These are phyloP conservation scores for Oscheius myriophilus DNA, from an alignment of 2,888 invertebrate species.

Conservation along the genomic window DNA sequence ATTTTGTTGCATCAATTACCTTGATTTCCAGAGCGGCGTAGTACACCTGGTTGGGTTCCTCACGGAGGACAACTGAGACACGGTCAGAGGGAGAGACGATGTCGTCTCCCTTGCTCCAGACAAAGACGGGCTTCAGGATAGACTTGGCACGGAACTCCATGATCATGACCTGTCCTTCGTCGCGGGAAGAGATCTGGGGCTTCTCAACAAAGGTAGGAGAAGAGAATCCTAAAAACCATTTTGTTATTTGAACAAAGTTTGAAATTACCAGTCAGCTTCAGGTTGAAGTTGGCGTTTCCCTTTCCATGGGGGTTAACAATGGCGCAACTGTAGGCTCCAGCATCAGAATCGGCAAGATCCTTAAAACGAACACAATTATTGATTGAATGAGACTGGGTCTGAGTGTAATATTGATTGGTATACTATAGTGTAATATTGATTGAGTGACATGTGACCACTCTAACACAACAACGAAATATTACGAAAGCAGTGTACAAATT, in stretches of 20 bases:
- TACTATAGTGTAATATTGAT: too few species aligned
- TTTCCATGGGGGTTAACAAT: slow-evolving; percentile 71
- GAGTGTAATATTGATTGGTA: neutral
- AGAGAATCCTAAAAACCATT: slow-evolving; percentile 61
- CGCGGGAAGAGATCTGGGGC: slow-evolving; percentile 98
- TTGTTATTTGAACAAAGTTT: neutral
- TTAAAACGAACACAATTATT: slow-evolving; percentile 33
- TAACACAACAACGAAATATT: slow-evolving; percentile 23
- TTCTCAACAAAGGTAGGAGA: slow-evolving; percentile 93
- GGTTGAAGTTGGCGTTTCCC: slow-evolving; percentile 71
- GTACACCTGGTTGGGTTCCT: slow-evolving; percentile 63
- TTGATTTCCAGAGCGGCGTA: slow-evolving; percentile 70
- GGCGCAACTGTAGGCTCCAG: slow-evolving; percentile 71
- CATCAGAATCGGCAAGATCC: slow-evolving; percentile 71
- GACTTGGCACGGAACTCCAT: slow-evolving; percentile 92
- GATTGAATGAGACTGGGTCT: slow-evolving; percentile 1
- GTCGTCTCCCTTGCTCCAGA: slow-evolving; percentile 92
- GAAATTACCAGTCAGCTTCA: slow-evolving; percentile 69
- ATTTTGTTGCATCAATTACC: slow-evolving; percentile 21
- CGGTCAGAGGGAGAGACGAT: slow-evolving; percentile 71
- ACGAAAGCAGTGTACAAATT: too few species aligned
- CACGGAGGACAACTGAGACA: slow-evolving; percentile 65
- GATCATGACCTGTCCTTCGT: slow-evolving; percentile 93
- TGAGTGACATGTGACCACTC: neutral
- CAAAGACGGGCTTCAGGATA: slow-evolving; percentile 91